phyloP scores from a whole-genome alignment of 2,797 vertebrate species.

The Pseudotriccus pelzelni region DNA sequence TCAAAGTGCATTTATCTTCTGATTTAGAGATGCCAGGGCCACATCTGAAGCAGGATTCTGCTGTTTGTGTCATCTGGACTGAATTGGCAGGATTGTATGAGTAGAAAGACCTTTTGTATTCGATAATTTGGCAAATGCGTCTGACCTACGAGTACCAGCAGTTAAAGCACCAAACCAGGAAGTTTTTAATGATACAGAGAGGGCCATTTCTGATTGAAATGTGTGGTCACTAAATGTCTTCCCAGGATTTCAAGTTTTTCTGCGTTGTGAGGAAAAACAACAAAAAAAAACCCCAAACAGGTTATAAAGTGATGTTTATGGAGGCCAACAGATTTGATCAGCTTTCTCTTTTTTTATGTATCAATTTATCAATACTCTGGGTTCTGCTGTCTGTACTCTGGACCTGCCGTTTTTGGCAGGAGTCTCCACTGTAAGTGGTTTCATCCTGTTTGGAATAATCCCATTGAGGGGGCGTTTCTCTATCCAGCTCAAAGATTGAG shows the following conservation, averaged over 20 bases:
- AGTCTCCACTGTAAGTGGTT: neutral
- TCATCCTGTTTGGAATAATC: neutral
- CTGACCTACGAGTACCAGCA: neutral
- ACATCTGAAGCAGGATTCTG: neutral
- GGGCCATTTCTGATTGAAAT: neutral
- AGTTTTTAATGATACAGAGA: neutral
- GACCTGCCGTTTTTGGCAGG: neutral
- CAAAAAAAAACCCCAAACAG: neutral
- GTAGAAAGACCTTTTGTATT: neutral
- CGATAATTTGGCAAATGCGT: neutral
- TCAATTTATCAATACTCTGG: neutral
- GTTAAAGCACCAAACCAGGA: neutral
- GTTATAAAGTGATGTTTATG: neutral
- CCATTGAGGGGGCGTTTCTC: fast-evolving
- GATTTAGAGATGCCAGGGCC: neutral
- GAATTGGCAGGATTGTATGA: neutral
- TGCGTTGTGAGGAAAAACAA: no score
- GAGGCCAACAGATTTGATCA: neutral
- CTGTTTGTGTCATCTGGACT: neutral
- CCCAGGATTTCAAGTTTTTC: neutral
- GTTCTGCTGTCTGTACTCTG: neutral
- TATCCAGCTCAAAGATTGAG: neutral
- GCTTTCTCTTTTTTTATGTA: neutral
- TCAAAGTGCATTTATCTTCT: neutral
- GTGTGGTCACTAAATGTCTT: neutral